Percentiles rank a stretch among this genome's conserved stretches.
phyloP scores from a whole-genome alignment of 2,888 invertebrate genomes.

The Polylopha cassiicola region DNA sequence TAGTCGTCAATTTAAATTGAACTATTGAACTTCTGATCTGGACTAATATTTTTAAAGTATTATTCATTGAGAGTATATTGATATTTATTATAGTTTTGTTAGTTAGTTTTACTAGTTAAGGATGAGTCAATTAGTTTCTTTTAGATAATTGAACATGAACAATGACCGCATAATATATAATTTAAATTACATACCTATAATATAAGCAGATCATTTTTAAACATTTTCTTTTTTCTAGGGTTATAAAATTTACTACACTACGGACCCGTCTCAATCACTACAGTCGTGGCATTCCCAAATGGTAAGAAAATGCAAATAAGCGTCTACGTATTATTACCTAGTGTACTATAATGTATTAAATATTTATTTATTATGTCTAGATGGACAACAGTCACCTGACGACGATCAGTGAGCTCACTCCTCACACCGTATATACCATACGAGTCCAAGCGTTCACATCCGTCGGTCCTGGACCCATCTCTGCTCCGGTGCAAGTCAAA shows the following conservation, averaged over 20 bases:
- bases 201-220: constrained; percentile 10
- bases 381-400: constrained; percentile 94
- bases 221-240: constrained; percentile 79
- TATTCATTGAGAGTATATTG: no score
- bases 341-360: neutral
- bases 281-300: constrained; percentile 95
- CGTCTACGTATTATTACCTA: constrained; percentile 3
- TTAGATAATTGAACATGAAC: no score
- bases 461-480: constrained; percentile 96
- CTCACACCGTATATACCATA: constrained; percentile 96
- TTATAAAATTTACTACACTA: constrained; percentile 98
- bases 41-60: no score
- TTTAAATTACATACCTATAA: no score
- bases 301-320: constrained; percentile 55
- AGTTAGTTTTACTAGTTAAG: no score
- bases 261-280: constrained; percentile 89
- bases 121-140: no score
- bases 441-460: constrained; percentile 95
- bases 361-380: constrained; percentile 33
- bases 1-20: no score
- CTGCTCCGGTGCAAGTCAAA: constrained; percentile 97
- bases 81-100: no score
- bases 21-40: no score
- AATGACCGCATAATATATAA: no score
- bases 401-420: constrained; percentile 93